Percentiles rank a stretch among this genome's conserved stretches.
Evolutionary conservation across 1,140 invertebrate genomes (phyloP).

Genomic region (Cydia splendana): DNA sequence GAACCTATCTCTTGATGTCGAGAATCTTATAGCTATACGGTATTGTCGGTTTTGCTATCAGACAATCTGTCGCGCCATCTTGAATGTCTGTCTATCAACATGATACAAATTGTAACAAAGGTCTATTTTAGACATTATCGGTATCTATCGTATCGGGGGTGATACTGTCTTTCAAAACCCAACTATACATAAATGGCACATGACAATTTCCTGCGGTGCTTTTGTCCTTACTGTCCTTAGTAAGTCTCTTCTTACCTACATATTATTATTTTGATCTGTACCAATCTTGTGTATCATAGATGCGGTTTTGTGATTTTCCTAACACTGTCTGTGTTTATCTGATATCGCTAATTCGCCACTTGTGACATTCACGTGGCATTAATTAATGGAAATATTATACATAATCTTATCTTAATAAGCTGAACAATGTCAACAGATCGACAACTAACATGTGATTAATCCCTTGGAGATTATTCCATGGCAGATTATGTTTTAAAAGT

Average conservation of each 20-base stretch:
- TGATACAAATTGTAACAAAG: neutral
- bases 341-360: neutral
- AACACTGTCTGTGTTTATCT: neutral
- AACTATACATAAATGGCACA: neutral
- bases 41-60: neutral
- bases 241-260: neutral
- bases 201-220: neutral
- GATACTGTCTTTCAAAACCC: neutral
- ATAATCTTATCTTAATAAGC: conserved; percentile 26
- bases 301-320: neutral
- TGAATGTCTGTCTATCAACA: neutral
- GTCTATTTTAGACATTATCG: conserved; percentile 3
- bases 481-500: neutral
- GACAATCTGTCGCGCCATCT: neutral
- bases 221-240: neutral
- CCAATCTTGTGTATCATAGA: too few species aligned
- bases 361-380: conserved; percentile 8
- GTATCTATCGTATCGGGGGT: neutral
- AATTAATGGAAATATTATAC: conserved; percentile 22
- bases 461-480: neutral
- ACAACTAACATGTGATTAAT: neutral
- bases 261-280: too few species aligned
- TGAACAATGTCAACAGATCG: conserved; percentile 23
- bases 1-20: too few species aligned
- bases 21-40: too few species aligned